Base-by-base conservation (phyloP, 2,888 invertebrate species). In the Platypus cylindrus region DNA sequence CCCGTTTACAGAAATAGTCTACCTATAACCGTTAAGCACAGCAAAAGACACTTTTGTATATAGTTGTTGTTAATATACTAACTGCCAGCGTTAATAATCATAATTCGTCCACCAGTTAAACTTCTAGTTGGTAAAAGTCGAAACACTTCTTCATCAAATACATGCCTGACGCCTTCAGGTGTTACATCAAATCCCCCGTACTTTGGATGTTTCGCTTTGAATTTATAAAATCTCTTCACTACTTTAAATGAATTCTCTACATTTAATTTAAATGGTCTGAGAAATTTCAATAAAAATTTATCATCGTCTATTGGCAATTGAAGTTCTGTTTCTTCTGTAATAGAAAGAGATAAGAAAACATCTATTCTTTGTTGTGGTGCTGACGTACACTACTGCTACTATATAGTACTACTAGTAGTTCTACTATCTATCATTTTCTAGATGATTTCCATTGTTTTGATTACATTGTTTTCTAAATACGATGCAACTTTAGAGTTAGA, bases 201-300 rank as follows among this genome's bases (percentile, higher is more conserved):
- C 12, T 70, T 67, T 1, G 71, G 69, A 49, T 85, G 68, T 40
- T 71, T 69, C 11, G 60, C 31, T 44, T 74, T 72, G 60, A 80
- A 83, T 49, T 70, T 71, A 59, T 78, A 85, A 51, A 75, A 83
- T 32, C 71, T 70, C 62, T 73, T 72, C 48, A 85, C 80, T 60
- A 81, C 65, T 58, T 75, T 73, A 43, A 80, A 76, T 3, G 89
- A 79, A 47, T 84, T 77, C 32, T 84, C 78, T 1, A 85, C 73
- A 54, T 90, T 84, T 62, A 79, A 91, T 61, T 89, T 86, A 53
- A 82, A 78, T 0, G 89, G 89, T 38, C 91, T 69, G 28, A 91
- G 64, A 55, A 87, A 91, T 59, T 81, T 78, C 38, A 75, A 60
- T 28, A 86, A 66, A 51, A 74, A 87, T 2, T 74, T 72, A 49